phyloP scores from a whole-genome alignment of 2,888 invertebrate genomes.

The Melanargia galathea region DNA sequence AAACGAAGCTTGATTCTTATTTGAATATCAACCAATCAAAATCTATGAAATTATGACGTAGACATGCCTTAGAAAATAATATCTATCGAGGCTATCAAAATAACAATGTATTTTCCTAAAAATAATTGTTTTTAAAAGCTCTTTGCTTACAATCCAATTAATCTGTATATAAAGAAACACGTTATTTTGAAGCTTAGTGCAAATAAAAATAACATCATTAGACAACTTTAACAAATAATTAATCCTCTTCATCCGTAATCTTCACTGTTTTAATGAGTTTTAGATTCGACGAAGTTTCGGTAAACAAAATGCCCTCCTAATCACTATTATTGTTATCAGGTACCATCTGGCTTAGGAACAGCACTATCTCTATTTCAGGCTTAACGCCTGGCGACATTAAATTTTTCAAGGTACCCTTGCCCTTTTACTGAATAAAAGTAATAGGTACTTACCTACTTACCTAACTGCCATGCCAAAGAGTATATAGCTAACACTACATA shows the following conservation, averaged over 20 bases:
- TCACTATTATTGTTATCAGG: not conserved
- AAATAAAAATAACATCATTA: not conserved
- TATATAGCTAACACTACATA: too few species aligned
- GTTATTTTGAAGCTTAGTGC: not conserved
- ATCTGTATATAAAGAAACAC: not conserved
- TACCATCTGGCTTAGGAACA: not conserved
- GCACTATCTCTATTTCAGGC: not conserved
- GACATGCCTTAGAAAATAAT: too few species aligned
- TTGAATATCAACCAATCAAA: too few species aligned
- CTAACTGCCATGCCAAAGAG: too few species aligned
- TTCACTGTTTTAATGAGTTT: not conserved
- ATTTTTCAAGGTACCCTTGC: too few species aligned
- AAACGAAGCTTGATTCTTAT: too few species aligned
- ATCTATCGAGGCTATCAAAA: too few species aligned
- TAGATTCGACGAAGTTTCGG: not conserved
- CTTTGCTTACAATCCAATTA: not conserved
- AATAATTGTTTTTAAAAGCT: not conserved
- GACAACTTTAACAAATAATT: not conserved
- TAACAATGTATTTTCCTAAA: conserved; percentile 1
- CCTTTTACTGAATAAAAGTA: too few species aligned
- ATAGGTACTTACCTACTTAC: too few species aligned
- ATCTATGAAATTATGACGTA: too few species aligned
- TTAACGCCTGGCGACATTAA: too few species aligned
- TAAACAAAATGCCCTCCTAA: not conserved
- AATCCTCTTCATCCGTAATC: not conserved